Percentiles rank a stretch among this genome's conserved stretches.
phyloP scores from a whole-genome alignment of 2,113 vertebrate genomes.

The Pluvialis apricaria region DNA sequence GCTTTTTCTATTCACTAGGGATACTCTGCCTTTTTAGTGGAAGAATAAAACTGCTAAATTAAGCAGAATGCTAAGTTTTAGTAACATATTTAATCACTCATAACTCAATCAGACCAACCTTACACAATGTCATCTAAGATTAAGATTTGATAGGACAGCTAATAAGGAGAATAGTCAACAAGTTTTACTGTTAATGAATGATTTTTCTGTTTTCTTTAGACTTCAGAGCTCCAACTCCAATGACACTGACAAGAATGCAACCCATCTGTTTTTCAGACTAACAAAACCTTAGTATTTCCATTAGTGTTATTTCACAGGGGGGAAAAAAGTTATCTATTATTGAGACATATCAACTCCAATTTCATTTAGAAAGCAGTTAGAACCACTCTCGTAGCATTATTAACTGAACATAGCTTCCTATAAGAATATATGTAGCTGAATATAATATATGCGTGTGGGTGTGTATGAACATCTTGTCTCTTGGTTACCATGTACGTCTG shows the following conservation, averaged over 20 bases:
- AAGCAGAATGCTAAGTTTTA: neutral
- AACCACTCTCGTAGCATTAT: neutral
- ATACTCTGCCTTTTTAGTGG: slow-evolving; percentile 14
- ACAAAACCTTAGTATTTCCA: neutral
- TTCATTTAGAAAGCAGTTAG: neutral
- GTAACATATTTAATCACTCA: neutral
- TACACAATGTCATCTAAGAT: neutral
- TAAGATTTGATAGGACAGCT: slow-evolving; percentile 20
- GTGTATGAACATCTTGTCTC: neutral
- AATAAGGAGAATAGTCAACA: slow-evolving; percentile 26
- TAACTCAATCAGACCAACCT: slow-evolving; percentile 6
- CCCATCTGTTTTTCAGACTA: neutral
- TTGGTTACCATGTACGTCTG: neutral
- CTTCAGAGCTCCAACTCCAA: neutral
- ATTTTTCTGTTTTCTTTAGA: slow-evolving; percentile 9
- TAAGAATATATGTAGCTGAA: neutral
- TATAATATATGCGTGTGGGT: neutral
- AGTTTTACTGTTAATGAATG: slow-evolving; percentile 20
- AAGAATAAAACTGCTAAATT: slow-evolving; percentile 7
- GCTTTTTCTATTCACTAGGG: neutral
- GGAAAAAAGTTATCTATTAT: neutral
- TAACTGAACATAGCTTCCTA: neutral
- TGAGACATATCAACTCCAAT: neutral
- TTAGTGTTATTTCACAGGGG: neutral
- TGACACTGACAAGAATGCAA: neutral